phyloP scores from a whole-genome alignment of 2,888 invertebrate genomes.

The Drosophila melanosoma region DNA sequence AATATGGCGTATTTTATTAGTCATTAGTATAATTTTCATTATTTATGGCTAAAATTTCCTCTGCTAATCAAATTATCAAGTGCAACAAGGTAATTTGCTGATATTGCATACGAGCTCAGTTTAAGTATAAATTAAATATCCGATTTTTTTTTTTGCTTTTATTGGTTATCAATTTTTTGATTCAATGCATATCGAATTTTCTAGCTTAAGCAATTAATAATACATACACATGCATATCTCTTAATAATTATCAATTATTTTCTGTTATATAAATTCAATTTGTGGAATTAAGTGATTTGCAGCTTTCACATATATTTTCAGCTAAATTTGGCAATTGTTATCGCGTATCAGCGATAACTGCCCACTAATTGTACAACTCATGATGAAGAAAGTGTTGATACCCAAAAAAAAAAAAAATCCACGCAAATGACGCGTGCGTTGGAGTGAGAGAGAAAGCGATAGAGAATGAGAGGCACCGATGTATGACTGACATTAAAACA shows the following conservation, averaged over 20 bases:
- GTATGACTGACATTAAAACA: constrained; percentile 21
- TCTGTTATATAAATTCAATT: background rate
- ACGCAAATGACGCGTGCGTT: constrained; percentile 47
- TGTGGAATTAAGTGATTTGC: background rate
- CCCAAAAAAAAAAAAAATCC: constrained; percentile 25
- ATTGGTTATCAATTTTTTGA: background rate
- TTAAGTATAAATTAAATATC: background rate
- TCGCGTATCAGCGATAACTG: constrained; percentile 51
- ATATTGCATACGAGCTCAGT: constrained; percentile 4
- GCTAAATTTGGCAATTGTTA: constrained; percentile 23
- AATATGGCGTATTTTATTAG: constrained; percentile 51
- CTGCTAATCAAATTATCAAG: constrained; percentile 56
- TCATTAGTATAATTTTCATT: constrained; percentile 49
- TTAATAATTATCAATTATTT: background rate
- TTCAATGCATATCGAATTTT: background rate
- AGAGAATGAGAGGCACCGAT: background rate
- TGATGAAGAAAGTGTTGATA: constrained; percentile 57
- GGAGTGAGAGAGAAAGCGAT: background rate
- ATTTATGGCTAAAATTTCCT: constrained; percentile 34
- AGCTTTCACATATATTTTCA: constrained; percentile 8
- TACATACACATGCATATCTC: background rate
- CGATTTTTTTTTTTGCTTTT: background rate
- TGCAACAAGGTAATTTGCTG: constrained; percentile 36
- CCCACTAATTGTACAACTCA: constrained; percentile 43
- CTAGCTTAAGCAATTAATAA: background rate